phyloP scores from a whole-genome alignment of 2,888 invertebrate genomes.

The Drosophila peninsularis region DNA sequence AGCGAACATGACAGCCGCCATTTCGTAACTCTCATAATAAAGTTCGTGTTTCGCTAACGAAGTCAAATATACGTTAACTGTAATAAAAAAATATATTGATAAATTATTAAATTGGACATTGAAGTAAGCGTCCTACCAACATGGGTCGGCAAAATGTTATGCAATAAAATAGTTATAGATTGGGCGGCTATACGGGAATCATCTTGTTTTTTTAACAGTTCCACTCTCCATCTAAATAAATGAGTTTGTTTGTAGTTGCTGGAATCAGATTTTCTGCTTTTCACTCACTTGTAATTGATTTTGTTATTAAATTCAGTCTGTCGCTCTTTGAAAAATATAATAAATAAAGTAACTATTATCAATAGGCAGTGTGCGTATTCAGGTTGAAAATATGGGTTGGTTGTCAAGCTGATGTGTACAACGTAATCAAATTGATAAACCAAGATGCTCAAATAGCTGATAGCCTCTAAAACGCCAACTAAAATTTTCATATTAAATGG shows the following conservation, averaged over 20 bases:
- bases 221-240: constrained; percentile 86
- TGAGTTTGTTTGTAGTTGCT: constrained; percentile 86
- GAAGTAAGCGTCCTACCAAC: constrained; percentile 88
- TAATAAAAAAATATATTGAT: constrained; percentile 86
- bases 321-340: constrained; percentile 93
- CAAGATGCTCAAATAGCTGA: constrained; percentile 89
- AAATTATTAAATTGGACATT: too few relatives aligned
- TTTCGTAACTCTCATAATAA: constrained; percentile 94
- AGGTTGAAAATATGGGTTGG: constrained; percentile 89
- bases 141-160: constrained; percentile 96
- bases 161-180: constrained; percentile 94
- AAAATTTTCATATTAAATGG: constrained; percentile 91
- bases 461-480: constrained; percentile 86
- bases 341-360: constrained; percentile 89
- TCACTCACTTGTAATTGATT: constrained; percentile 89
- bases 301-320: constrained; percentile 96
- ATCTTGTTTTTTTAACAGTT: constrained; percentile 92
- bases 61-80: constrained; percentile 86
- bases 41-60: constrained; percentile 89
- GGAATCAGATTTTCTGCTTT: constrained; percentile 86
- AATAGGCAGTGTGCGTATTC: constrained; percentile 90
- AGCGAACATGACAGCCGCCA: constrained; percentile 98
- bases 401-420: constrained; percentile 88
- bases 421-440: constrained; percentile 86
- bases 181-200: constrained; percentile 92